Conservation (phyloP, 2,797 vertebrate species). For the Girardinus metallicus region DNA sequence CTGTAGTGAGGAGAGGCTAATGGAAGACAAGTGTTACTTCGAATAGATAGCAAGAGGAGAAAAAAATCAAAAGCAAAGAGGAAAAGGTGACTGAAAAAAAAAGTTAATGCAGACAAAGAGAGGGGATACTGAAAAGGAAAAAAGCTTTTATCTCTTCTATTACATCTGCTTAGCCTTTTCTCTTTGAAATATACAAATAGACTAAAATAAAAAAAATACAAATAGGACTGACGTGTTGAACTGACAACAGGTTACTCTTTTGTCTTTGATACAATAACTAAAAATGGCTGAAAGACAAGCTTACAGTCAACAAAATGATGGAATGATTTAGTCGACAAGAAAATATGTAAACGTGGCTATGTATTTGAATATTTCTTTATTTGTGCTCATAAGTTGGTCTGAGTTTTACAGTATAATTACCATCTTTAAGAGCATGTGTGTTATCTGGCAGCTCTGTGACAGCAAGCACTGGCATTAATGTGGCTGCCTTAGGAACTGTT, state of each 20-base stretch:
- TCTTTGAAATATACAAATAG: not conserved
- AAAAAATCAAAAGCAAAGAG: not conserved
- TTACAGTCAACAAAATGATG: not conserved
- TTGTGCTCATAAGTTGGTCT: conserved; percentile 2
- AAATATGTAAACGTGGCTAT: not conserved
- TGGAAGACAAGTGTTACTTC: conserved; percentile 32
- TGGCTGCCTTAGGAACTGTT: conserved; percentile 57
- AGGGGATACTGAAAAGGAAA: not conserved
- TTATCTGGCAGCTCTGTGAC: conserved; percentile 39
- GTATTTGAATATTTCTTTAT: not conserved
- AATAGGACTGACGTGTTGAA: conserved; percentile 2
- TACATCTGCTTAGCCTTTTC: not conserved
- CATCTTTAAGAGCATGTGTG: not conserved
- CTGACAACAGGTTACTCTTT: not conserved
- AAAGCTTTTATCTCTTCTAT: not conserved
- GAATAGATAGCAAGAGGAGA: conserved; percentile 8
- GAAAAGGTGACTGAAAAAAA: not conserved
- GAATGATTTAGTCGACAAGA: not conserved
- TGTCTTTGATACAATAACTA: conserved; percentile 1
- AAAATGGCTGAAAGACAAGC: conserved; percentile 4
- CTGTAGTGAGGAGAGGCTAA: conserved; percentile 28
- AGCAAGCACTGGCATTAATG: conserved; percentile 51
- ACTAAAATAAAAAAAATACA: not conserved
- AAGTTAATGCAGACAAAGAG: not conserved
- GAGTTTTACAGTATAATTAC: conserved; percentile 18